These are phyloP conservation scores for Chromobotia macracanthus DNA, from an alignment of 2,797 vertebrate species.

Conservation along the genomic window DNA sequence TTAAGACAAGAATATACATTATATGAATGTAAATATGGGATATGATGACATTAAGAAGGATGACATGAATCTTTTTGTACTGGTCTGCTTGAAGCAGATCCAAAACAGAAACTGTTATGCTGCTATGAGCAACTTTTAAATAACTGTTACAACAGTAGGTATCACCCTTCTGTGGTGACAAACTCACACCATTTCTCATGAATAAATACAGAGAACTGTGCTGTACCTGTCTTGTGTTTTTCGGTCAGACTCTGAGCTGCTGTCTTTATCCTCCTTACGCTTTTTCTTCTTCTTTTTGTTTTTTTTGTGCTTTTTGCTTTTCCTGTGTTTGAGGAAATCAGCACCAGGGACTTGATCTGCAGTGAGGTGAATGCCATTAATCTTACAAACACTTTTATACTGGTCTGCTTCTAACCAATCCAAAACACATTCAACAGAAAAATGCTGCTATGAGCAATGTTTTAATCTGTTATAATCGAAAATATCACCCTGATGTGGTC, in stretches of 20 bases:
- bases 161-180: background rate
- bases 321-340: conserved; percentile 62
- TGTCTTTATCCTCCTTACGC: conserved; percentile 67
- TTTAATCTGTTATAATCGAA: no score
- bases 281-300: conserved; percentile 77
- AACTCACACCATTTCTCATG: background rate
- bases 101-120: no score
- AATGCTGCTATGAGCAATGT: no score
- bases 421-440: no score
- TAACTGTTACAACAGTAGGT: background rate
- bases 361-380: background rate
- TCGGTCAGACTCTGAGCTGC: conserved; percentile 66
- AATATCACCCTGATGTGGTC: no score
- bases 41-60: no score
- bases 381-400: background rate
- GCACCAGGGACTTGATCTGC: conserved; percentile 36
- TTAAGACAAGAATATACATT: background rate
- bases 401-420: no score
- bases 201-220: background rate
- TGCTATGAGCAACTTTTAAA: no score
- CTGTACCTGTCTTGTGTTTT: conserved; percentile 52
- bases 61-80: background rate
- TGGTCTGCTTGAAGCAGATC: no score
- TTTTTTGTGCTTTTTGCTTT: conserved; percentile 79
- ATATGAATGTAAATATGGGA: background rate